Evolutionary conservation across 2,113 vertebrate species (phyloP).

Genomic region (Pterophyllum scalare): DNA sequence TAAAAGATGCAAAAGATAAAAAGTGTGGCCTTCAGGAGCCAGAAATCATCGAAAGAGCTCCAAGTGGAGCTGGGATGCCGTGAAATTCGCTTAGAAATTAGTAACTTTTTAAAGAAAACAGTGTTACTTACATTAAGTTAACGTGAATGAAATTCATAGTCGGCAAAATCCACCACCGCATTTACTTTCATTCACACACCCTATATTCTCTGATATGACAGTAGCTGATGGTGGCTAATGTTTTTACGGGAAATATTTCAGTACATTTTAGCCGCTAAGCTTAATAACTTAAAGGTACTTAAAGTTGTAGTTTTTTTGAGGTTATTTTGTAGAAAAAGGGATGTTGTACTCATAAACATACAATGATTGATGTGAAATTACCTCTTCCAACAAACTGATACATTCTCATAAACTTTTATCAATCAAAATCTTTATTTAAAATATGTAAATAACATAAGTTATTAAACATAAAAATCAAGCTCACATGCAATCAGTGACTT

Average conservation of each 20-base stretch:
- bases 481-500: too few relatives aligned
- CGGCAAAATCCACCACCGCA: neutral
- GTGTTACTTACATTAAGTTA: neutral
- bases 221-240: neutral
- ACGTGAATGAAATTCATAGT: neutral
- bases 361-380: too few relatives aligned
- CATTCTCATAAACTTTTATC: too few relatives aligned
- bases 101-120: neutral
- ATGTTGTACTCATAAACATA: too few relatives aligned
- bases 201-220: neutral
- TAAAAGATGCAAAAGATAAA: neutral
- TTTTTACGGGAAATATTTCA: neutral
- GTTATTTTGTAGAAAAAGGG: too few relatives aligned
- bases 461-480: too few relatives aligned
- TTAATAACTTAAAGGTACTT: neutral
- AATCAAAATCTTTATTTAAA: too few relatives aligned
- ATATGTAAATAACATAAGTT: too few relatives aligned
- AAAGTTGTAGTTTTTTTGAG: too few relatives aligned
- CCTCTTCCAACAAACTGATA: too few relatives aligned
- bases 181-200: neutral
- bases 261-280: neutral
- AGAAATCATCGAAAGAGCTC: constrained; percentile 14
- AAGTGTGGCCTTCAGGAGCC: constrained; percentile 29
- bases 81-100: neutral
- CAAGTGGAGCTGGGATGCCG: neutral